Conservation (phyloP, 2,113 vertebrate genomes). For the Apodemus speciosus region DNA sequence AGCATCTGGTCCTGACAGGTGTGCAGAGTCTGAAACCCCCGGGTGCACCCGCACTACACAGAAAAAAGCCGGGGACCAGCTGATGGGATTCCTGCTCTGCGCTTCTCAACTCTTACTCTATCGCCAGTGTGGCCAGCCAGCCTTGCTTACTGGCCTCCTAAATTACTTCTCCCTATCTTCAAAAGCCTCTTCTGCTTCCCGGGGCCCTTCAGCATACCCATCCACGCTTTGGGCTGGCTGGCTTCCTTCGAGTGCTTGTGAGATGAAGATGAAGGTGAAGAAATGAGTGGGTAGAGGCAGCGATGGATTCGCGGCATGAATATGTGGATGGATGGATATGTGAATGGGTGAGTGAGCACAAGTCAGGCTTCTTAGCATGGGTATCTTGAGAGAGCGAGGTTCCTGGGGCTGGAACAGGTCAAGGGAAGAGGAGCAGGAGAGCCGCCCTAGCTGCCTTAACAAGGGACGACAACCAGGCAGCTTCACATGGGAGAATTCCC, state of each 20-base stretch:
- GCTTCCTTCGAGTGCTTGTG: neutral
- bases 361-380: neutral
- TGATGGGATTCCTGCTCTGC: neutral
- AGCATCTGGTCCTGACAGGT: slow-evolving; percentile 21
- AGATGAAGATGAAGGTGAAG: neutral
- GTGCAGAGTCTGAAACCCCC: neutral
- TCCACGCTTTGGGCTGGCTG: neutral
- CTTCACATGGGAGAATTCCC: neutral
- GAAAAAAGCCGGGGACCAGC: neutral
- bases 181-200: neutral
- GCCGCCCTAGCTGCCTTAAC: neutral
- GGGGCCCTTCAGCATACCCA: neutral
- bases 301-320: neutral
- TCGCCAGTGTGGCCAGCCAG: neutral
- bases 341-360: neutral
- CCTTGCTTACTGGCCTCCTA: neutral
- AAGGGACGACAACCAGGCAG: too few species aligned
- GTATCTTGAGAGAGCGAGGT: neutral
- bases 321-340: neutral
- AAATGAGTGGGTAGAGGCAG: too few species aligned
- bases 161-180: neutral
- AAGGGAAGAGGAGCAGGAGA: neutral
- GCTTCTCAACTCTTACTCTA: neutral
- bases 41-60: neutral
- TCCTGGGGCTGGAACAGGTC: too few species aligned